phyloP scores from a whole-genome alignment of 2,888 invertebrate genomes.

The Epistrophella euchroma region DNA sequence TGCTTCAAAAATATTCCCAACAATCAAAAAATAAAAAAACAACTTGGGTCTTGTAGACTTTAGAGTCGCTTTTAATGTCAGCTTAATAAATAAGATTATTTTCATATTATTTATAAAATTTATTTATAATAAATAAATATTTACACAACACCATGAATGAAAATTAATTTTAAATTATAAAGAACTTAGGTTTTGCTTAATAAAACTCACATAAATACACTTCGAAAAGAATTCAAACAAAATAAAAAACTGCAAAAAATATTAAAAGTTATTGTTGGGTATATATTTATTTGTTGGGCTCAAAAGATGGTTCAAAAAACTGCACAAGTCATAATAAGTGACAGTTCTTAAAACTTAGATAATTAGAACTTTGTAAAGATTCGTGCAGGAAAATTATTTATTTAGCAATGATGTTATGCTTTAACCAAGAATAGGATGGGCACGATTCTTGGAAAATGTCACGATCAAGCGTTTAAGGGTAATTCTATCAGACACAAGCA shows the following conservation, averaged over 20 bases:
- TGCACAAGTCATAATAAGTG: background rate
- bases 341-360: too few species aligned
- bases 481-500: too few species aligned
- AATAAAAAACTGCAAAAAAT: constrained; percentile 64
- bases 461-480: too few species aligned
- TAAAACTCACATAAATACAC: constrained; percentile 56
- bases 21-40: constrained; percentile 22
- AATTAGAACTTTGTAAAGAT: too few species aligned
- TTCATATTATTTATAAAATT: constrained; percentile 69
- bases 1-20: constrained; percentile 14
- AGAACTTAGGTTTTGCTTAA: constrained; percentile 64
- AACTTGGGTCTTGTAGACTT: background rate
- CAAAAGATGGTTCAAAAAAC: background rate
- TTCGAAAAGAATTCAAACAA: constrained; percentile 64
- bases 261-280: constrained; percentile 36
- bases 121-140: constrained; percentile 70
- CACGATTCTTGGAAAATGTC: too few species aligned
- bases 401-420: too few species aligned
- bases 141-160: constrained; percentile 69
- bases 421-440: too few species aligned
- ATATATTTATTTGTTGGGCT: background rate
- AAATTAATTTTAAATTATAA: constrained; percentile 49
- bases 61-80: constrained; percentile 60
- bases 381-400: too few species aligned
- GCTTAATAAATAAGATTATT: constrained; percentile 61